These are phyloP conservation scores for Meta bourneti DNA, from an alignment of 2,888 invertebrate genomes.

Conservation along the genomic window DNA sequence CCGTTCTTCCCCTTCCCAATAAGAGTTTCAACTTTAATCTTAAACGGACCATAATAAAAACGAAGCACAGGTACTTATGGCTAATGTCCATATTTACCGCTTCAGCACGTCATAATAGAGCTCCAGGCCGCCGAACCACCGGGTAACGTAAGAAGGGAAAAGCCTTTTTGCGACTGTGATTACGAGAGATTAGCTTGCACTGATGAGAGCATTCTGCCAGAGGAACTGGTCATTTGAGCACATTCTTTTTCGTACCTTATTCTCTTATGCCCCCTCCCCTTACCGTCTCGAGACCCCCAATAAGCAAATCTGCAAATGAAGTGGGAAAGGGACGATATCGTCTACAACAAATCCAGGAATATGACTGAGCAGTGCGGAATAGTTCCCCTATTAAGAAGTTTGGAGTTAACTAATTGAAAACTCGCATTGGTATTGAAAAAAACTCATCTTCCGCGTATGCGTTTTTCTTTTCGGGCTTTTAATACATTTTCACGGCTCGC, in stretches of 20 bases:
- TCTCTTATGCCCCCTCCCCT: background rate
- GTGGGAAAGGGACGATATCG: constrained; percentile 59
- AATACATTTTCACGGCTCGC: constrained; percentile 16
- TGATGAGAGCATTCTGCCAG: constrained; percentile 64
- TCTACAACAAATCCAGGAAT: constrained; percentile 18
- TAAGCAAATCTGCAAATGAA: constrained; percentile 56
- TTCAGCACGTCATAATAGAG: constrained; percentile 77
- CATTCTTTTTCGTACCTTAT: constrained; percentile 54
- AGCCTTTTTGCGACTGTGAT: constrained; percentile 73
- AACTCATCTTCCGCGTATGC: too few relatives aligned
- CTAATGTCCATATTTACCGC: constrained; percentile 77
- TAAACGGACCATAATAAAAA: constrained; percentile 76
- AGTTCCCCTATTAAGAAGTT: constrained; percentile 40
- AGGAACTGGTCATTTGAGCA: constrained; percentile 66
- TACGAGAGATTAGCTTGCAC: constrained; percentile 74
- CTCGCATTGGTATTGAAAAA: background rate
- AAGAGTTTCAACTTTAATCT: constrained; percentile 76
- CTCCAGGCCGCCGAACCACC: constrained; percentile 40
- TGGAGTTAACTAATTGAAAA: constrained; percentile 52
- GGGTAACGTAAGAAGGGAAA: constrained; percentile 13
- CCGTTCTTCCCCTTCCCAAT: constrained; percentile 56
- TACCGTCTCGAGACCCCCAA: constrained; percentile 18
- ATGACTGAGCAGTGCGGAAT: background rate
- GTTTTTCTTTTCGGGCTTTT: background rate
- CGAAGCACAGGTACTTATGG: constrained; percentile 75